A percentile compares a stretch with the other conserved stretches of the same genome.
Evolutionary conservation across 2,113 vertebrate genomes (phyloP).

Genomic region (Ammospiza caudacuta): DNA sequence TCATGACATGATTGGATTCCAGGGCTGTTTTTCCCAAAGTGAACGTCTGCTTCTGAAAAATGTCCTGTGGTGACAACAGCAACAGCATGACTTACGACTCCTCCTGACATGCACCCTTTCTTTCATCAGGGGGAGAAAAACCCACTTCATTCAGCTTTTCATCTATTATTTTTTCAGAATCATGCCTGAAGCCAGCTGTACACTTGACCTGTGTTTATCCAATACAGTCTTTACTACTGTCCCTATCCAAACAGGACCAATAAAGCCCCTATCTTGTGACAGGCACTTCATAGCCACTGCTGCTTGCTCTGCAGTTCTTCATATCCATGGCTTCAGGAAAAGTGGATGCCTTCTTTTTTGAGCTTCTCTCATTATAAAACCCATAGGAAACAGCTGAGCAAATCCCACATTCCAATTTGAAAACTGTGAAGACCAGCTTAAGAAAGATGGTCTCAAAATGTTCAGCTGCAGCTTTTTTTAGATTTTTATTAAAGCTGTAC

Average conservation of each 20-base stretch:
- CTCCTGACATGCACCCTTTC: neutral
- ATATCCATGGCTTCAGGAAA: neutral
- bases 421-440: neutral
- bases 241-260: neutral
- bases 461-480: neutral
- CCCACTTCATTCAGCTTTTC: neutral
- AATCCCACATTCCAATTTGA: neutral
- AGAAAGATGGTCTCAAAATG: neutral
- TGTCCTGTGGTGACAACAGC: neutral
- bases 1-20: neutral
- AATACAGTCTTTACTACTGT: neutral
- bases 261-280: fast-evolving
- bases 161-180: neutral
- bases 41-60: neutral
- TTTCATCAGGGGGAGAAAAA: neutral
- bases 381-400: neutral
- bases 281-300: neutral
- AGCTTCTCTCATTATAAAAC: neutral
- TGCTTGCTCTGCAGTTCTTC: neutral
- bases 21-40: neutral
- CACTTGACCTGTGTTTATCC: neutral
- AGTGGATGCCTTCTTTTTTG: neutral
- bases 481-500: neutral
- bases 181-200: neutral
- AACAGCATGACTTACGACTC: neutral